phyloP scores from a whole-genome alignment of 2,113 vertebrate genomes.

The Mesocricetus auratus region DNA sequence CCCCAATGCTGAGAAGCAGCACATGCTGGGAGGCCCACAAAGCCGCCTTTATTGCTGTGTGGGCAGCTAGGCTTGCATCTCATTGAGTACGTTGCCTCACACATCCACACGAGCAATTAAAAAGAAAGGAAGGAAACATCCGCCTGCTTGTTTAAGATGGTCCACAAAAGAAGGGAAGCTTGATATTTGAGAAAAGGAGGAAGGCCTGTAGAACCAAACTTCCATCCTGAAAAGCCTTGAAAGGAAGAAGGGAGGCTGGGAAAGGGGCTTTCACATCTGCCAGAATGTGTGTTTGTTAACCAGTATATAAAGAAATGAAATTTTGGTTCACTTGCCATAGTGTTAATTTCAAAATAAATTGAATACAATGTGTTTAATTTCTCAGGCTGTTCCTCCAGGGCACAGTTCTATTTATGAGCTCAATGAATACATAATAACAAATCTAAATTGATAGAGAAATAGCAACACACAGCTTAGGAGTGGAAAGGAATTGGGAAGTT shows the following conservation, averaged over 20 bases:
- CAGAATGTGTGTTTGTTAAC: constrained; percentile 73
- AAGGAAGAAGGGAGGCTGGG: constrained; percentile 53
- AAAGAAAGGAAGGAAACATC: constrained; percentile 64
- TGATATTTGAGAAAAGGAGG: constrained; percentile 60
- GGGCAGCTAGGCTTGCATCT: constrained; percentile 43
- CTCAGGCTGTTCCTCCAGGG: constrained; percentile 50
- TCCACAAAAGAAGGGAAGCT: constrained; percentile 68
- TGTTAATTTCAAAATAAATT: constrained; percentile 78
- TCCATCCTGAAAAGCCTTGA: constrained; percentile 35
- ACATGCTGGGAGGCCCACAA: constrained; percentile 67
- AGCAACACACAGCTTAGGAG: constrained; percentile 64
- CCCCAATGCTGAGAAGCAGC: constrained; percentile 58
- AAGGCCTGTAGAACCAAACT: constrained; percentile 55
- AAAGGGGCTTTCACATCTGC: constrained; percentile 71
- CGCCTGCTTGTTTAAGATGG: constrained; percentile 68
- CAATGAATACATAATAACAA: constrained; percentile 57
- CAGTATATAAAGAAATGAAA: constrained; percentile 72
- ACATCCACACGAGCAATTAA: constrained; percentile 79
- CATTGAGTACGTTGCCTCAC: constrained; percentile 67
- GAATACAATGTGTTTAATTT: constrained; percentile 77
- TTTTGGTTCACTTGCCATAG: constrained; percentile 69
- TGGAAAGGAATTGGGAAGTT: constrained; percentile 44
- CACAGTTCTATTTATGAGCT: constrained; percentile 65
- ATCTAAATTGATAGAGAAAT: constrained; percentile 58
- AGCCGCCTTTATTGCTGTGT: constrained; percentile 69